Evolutionary conservation across 2,797 vertebrate species (phyloP).

Genomic region (Eleutherodactylus coqui): DNA sequence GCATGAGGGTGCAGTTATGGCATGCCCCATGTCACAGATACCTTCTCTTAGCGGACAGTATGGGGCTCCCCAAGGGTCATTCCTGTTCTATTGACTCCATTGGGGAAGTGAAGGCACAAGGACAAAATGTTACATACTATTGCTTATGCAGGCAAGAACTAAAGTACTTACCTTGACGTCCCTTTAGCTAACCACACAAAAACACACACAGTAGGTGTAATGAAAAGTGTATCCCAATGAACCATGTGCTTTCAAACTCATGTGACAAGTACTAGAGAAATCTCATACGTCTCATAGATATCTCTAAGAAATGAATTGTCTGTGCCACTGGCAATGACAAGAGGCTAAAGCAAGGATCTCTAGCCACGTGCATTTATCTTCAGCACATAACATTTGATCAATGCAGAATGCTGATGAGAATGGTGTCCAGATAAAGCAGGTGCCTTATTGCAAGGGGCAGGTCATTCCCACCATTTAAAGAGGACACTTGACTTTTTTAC

Average conservation of each 20-base stretch:
- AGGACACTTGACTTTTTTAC: conserved; percentile 41
- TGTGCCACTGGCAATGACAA: background rate
- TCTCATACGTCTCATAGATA: background rate
- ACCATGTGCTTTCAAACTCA: conserved; percentile 60
- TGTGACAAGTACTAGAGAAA: conserved; percentile 41
- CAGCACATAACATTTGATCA: conserved; percentile 21
- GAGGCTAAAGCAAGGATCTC: conserved; percentile 6
- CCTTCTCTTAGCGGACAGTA: conserved; percentile 51
- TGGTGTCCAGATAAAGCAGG: conserved; percentile 35
- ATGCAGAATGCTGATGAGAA: conserved; percentile 21
- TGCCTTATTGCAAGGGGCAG: conserved; percentile 55
- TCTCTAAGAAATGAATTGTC: conserved; percentile 6
- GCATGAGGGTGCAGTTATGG: conserved; percentile 58
- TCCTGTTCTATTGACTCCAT: conserved; percentile 35
- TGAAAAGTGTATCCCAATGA: conserved; percentile 37
- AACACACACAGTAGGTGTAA: conserved; percentile 46
- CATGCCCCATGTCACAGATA: conserved; percentile 52
- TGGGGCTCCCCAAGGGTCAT: conserved; percentile 49
- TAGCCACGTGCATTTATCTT: background rate
- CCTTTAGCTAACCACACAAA: conserved; percentile 45
- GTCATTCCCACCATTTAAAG: conserved; percentile 17
- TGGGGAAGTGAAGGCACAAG: conserved; percentile 62
- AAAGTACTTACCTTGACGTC: conserved; percentile 30
- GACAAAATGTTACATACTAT: conserved; percentile 59
- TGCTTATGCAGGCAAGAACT: conserved; percentile 58